Base-by-base conservation (phyloP, 2,888 invertebrate genomes). In the Hypomecis punctinalis region DNA sequence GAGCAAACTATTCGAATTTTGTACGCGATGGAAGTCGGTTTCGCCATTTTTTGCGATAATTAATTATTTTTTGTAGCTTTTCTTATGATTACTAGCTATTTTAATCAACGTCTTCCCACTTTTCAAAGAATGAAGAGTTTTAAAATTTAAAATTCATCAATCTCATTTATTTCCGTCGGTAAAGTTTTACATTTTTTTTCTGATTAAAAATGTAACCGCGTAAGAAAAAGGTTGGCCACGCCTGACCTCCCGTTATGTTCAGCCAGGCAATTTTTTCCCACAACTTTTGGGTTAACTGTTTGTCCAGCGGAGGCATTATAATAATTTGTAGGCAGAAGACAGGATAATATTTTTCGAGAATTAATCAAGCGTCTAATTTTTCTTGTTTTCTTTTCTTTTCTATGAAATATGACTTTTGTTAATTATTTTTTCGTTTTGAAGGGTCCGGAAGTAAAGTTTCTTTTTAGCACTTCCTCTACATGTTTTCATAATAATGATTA, bases 211-310 rank as follows among this genome's bases (percentile, higher is more conserved):
- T 55, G 51, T 55, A 63, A 40, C 64, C 55, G 59, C 51, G 47
- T 45, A 60, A 58, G 40, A 47, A 61, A 65, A 66, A 58, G 61
- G 59, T 67, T 61, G 65, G 57, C 57, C 49, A 58, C 51, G 62
- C 63, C 60, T 48, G 62, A 59, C 61, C 60, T 43, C 71, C 71
- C 55, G 71, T 74, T 72, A 69, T 72, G 73, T 77, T 61, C 76
- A 71, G 75, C 64, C 70, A 73, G 75, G 70, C 71, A 72, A 74
- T 76, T 78, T 81, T 83, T 83, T 79, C 76, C 68, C 65, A 61
- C 68, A 82, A 83, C 72, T 83, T 83, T 82, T 67, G 78, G 80
- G 82, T 78, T 79, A 80, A 81, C 77, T 76, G 73, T 77, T 75
- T 73, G 73, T 78, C 62, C 72, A 68, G 69, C 35, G 63, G 67